These are phyloP conservation scores for Holotrichia oblita DNA, from an alignment of 1,140 invertebrate species.

Conservation along the genomic window DNA sequence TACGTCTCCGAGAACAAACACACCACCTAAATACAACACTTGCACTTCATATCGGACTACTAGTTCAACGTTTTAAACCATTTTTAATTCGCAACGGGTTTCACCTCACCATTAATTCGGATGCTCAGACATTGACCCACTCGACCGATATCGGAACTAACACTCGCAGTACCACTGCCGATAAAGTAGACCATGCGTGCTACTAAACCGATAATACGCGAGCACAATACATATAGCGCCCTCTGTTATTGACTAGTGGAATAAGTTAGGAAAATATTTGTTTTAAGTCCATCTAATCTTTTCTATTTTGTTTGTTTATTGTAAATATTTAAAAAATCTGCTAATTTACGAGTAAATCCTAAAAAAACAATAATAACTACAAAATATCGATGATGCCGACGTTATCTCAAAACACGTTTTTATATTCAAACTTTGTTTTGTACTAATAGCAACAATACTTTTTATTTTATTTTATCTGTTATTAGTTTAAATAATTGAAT, in stretches of 20 bases:
- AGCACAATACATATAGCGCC: background rate
- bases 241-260: background rate
- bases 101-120: constrained; percentile 73
- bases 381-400: too few relatives aligned
- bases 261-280: background rate
- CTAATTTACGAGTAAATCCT: background rate
- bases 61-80: constrained; percentile 63
- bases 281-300: background rate
- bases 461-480: too few relatives aligned
- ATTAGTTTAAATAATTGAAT: too few relatives aligned
- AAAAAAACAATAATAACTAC: constrained; percentile 19
- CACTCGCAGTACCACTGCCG: background rate
- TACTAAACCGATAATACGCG: background rate
- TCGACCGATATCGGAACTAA: constrained; percentile 63
- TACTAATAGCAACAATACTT: too few relatives aligned
- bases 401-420: too few relatives aligned
- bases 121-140: constrained; percentile 77
- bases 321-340: constrained; percentile 21
- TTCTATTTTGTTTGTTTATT: background rate
- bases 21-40: constrained; percentile 45
- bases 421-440: too few relatives aligned
- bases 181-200: background rate
- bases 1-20: constrained; percentile 46
- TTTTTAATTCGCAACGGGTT: constrained; percentile 61
- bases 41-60: constrained; percentile 53